These are phyloP conservation scores for Amphimedon queenslandica DNA, from an alignment of 37 sponge, comb jelly and placozoan genomes.

Conservation along the genomic window DNA sequence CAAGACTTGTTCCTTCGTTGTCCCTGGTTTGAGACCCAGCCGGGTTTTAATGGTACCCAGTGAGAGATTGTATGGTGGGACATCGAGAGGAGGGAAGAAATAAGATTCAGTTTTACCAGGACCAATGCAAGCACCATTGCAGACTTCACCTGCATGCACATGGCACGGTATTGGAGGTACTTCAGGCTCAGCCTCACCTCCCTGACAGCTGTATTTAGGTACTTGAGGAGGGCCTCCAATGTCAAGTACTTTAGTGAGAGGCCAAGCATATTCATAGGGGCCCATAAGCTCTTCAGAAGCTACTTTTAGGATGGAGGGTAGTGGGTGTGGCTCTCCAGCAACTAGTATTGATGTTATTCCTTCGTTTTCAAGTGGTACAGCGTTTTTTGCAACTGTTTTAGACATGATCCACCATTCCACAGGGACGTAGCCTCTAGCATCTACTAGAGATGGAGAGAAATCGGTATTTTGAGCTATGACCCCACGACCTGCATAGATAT, in stretches of 20 bases:
- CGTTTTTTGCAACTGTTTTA: slow-evolving; percentile 66
- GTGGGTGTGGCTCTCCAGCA: slow-evolving; percentile 11
- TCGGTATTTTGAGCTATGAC: slow-evolving; percentile 70
- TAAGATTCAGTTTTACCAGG: slow-evolving; percentile 86
- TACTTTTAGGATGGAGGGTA: slow-evolving; percentile 36
- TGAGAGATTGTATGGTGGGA: slow-evolving; percentile 72
- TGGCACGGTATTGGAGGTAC: slow-evolving; percentile 91
- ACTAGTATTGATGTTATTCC: slow-evolving; percentile 61
- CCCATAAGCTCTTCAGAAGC: slow-evolving; percentile 74
- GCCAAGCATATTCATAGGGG: slow-evolving; percentile 52
- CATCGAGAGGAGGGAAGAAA: slow-evolving; percentile 87
- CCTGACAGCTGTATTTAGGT: slow-evolving; percentile 23
- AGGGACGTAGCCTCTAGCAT: slow-evolving; percentile 68
- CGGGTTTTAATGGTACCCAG: slow-evolving; percentile 63
- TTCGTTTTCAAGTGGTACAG: slow-evolving; percentile 44
- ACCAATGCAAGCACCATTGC: slow-evolving; percentile 58
- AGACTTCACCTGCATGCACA: slow-evolving; percentile 77
- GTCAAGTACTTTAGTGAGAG: slow-evolving; percentile 87
- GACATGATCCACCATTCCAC: slow-evolving; percentile 98
- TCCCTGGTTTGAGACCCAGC: slow-evolving; percentile 54
- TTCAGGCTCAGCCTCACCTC: slow-evolving; percentile 28
- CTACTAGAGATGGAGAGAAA: slow-evolving; percentile 37
- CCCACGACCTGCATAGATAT: slow-evolving; percentile 74
- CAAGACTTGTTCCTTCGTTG: slow-evolving; percentile 42
- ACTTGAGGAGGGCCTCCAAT: slow-evolving; percentile 60